Evolutionary conservation across 2,113 vertebrate genomes (phyloP), one percentile per base, ranked within the genome.

Genomic region (Rhinoderma darwinii): DNA sequence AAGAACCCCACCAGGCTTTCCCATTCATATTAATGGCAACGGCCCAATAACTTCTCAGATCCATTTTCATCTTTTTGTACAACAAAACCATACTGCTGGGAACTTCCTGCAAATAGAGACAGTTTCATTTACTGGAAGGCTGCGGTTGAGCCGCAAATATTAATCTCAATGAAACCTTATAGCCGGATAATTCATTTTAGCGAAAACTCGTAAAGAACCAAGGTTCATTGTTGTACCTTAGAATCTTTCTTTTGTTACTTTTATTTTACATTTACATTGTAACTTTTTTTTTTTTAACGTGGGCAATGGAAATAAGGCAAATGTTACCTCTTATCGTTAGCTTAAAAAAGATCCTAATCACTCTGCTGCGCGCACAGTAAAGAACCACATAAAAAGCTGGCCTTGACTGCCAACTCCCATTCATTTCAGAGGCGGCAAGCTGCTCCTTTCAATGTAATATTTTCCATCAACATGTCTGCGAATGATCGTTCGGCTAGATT

Each of bases 361-460:
- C 47, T 61, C 17, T 56, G 51, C 47, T 22, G 70, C 41, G 68
- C n/a, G 18, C 37, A 54, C 50, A 74, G 82, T 74, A 84, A 84
- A 43, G 37, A 59, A 56, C 18, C 41, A 41, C 56, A 84, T 54
- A 93, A 95, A 94, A 94, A 93, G 92, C 82, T 90, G 93, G 91
- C 82, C 91, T 93, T 92, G 91, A 92, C 90, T 95, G 93, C 94
- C 94, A 94, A 93, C 92, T 92, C 92, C 92, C 91, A 92, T 94
- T 93, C 90, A 94, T 93, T 94, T 92, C 92, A 88, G 89, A 86
- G 89, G 91, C 90, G 91, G 91, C 89, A 92, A 91, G 92, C 92
- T 92, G 91, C 90, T 94, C 91, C 90, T 92, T 89, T 92, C 86
- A 63, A 89, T 90, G 90, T 91, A 90, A 89, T 89, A 8, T 91